Base-by-base conservation (phyloP, 2,888 invertebrate species). In the Molanna angustata region DNA sequence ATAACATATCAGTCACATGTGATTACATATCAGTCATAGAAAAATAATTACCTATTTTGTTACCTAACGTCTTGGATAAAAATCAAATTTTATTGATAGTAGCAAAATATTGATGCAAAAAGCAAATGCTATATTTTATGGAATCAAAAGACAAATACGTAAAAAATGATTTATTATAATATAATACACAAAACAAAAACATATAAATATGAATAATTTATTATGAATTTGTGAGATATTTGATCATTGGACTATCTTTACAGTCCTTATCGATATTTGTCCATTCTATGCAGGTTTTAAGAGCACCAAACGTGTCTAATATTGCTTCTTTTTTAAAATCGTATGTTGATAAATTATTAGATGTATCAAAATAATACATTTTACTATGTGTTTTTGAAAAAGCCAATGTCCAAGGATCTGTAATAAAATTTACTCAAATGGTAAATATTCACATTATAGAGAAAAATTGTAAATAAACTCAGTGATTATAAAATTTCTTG, bases 351-450 rank as follows among this genome's bases (percentile, higher is more conserved):
- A 9, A 21, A 4, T 49, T 46, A n/a, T 44, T 19, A 3, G 2
- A 1, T 7, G 46, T 33, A 31, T 56, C 31, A 33, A 52, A 52
- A 14, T n/a, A 44, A 41, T 56, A 56, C 3, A 31, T 7, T 14
- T 16, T 44, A 3, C 46, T 48, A 14, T 32, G 17, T 11, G 27
- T 48, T 35, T 19, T 54, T 2, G 57, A 57, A 32, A 35, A 44
- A 2, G 33, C 44, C 33, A 45, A 37, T 3, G 37, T 51, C 54
- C 54, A 57, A 3, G 57, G 57, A 42, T 44, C 57, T 57, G 51
- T 13, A 51, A 49, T 42, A 11, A 35, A 43, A 17, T 20, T 21
- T 17, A 27, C 31, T 27, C 19, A 14, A 13, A 32, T 7, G 11
- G 11, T 16, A 1, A 13, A 3, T 22, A 13, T 11, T 14, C 6